A percentile compares a stretch with the other conserved stretches of the same genome.
Evolutionary conservation across 2,113 vertebrate genomes (phyloP).

Genomic region (Dicaeum eximium): DNA sequence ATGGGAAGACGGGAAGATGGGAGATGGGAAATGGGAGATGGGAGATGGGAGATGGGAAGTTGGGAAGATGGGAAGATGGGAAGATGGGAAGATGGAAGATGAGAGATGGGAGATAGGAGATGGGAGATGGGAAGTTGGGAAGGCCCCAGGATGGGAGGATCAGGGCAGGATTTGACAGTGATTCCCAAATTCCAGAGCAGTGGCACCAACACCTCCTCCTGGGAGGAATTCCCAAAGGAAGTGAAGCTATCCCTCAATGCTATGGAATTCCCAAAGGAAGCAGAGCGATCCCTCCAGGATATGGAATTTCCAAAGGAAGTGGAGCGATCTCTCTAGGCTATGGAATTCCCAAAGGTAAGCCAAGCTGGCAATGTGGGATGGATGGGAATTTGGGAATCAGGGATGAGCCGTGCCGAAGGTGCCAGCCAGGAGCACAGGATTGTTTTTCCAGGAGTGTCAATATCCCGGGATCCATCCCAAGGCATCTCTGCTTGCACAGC

Average conservation of each 20-base stretch:
- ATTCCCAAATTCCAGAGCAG: not conserved
- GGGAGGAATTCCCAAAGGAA: not conserved
- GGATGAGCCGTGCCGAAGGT: not conserved
- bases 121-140: not conserved
- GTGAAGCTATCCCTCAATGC: rapidly evolving
- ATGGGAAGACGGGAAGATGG: not conserved
- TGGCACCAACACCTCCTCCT: rapidly evolving
- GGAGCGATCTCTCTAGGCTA: rapidly evolving
- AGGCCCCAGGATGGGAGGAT: not conserved
- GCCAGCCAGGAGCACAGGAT: not conserved
- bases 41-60: not conserved
- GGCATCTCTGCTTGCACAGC: not conserved
- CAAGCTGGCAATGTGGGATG: no score
- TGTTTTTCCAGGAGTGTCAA: not conserved
- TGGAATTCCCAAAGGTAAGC: not conserved
- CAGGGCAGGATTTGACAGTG: not conserved
- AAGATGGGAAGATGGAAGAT: not conserved
- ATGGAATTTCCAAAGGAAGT: not conserved
- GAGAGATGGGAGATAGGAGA: no score
- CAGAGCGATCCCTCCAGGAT: rapidly evolving
- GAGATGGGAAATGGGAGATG: not conserved
- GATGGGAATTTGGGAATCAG: not conserved
- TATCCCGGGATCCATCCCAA: not conserved
- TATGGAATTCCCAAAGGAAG: not conserved
- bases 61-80: not conserved